Conservation (phyloP, 2,113 vertebrate genomes). For the Pseudopipra pipra region DNA sequence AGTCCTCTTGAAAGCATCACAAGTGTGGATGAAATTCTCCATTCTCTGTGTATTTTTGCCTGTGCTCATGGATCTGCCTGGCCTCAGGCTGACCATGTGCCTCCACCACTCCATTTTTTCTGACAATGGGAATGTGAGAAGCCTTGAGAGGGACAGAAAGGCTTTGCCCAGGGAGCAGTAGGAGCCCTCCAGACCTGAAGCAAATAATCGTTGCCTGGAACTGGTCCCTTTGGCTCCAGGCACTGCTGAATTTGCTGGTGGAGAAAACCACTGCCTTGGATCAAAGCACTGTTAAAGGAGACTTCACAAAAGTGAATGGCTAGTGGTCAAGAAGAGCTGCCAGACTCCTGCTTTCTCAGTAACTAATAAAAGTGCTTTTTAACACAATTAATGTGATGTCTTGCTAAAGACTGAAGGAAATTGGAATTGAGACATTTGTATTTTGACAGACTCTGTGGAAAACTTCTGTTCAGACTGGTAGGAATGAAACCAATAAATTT, state of each 20-base stretch:
- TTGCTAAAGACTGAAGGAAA: conserved; percentile 35
- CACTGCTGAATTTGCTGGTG: conserved; percentile 49
- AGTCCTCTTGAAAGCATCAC: neutral
- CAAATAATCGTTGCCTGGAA: conserved; percentile 29
- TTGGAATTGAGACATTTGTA: conserved; percentile 52
- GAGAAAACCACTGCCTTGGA: conserved; percentile 35
- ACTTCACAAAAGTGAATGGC: conserved; percentile 43
- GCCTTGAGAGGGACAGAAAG: neutral
- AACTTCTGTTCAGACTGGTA: conserved; percentile 51
- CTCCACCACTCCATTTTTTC: neutral
- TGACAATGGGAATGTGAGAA: neutral
- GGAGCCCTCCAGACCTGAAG: conserved; percentile 16
- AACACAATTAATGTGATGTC: conserved; percentile 44
- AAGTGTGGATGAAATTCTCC: neutral
- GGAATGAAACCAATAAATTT: conserved; percentile 64
- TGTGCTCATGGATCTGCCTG: neutral
- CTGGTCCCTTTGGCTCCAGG: conserved; percentile 32
- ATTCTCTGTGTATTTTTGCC: neutral
- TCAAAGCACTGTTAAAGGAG: conserved; percentile 25
- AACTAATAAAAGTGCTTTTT: conserved; percentile 55
- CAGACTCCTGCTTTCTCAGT: conserved; percentile 55
- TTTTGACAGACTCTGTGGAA: conserved; percentile 55
- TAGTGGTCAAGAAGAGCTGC: conserved; percentile 40
- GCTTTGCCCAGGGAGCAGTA: neutral
- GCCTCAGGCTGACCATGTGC: neutral